Conservation (phyloP, 2,797 vertebrate genomes). For the Chelon auratus region DNA sequence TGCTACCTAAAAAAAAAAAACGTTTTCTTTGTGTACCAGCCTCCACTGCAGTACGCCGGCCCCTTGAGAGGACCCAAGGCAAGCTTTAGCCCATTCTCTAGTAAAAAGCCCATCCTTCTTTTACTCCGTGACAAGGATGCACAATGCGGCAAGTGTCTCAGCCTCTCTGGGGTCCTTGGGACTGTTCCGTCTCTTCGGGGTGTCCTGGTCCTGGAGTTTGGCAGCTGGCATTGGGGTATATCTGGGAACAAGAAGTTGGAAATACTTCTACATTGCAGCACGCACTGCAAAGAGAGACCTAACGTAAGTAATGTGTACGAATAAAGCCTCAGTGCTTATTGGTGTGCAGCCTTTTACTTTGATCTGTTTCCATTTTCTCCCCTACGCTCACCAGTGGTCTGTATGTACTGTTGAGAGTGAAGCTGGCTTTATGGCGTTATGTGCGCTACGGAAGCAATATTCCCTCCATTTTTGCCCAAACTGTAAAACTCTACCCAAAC, state of each 20-base stretch:
- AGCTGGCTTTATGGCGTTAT: constrained; percentile 85
- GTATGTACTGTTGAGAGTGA: constrained; percentile 89
- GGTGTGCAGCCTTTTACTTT: constrained; percentile 3
- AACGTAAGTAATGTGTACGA: constrained; percentile 81
- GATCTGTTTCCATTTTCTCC: not conserved
- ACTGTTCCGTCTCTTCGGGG: constrained; percentile 87
- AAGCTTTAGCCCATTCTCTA: constrained; percentile 24
- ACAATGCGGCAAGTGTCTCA: constrained; percentile 81
- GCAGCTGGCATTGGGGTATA: constrained; percentile 88
- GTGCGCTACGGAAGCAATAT: constrained; percentile 84
- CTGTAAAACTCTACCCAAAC: constrained; percentile 83
- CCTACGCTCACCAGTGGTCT: constrained; percentile 84
- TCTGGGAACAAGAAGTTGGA: constrained; percentile 89
- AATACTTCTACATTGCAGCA: constrained; percentile 89
- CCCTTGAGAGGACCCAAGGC: constrained; percentile 6
- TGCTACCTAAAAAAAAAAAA: not conserved
- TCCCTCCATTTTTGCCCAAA: constrained; percentile 87
- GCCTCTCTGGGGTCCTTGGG: constrained; percentile 89
- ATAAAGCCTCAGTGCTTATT: not conserved
- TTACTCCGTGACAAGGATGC: constrained; percentile 79
- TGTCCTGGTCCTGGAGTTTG: constrained; percentile 91
- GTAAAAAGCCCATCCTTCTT: constrained; percentile 39
- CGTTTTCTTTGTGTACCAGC: constrained; percentile 18
- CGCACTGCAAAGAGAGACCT: constrained; percentile 89
- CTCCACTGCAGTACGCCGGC: constrained; percentile 10